Base-by-base conservation (phyloP, 2,888 invertebrate genomes). In the Aricia artaxerxes region DNA sequence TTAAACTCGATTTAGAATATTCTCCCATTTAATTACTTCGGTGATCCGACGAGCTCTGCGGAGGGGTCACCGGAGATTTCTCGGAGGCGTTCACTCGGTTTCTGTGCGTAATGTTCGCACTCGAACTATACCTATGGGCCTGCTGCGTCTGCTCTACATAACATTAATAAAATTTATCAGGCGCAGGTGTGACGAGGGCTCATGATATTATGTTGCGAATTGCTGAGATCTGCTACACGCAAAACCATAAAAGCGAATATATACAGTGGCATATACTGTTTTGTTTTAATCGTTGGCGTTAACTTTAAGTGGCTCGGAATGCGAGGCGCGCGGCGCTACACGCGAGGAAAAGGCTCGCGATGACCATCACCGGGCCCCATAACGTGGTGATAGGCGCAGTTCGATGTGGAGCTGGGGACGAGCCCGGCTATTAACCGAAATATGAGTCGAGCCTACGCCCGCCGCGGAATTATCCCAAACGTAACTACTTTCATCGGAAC, bases 1-100 rank as follows among this genome's bases (percentile, higher is more conserved):
- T 64, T 31, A 64, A n/a, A 31, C 31, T 64, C 64, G 64, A 64
- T 64, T 31, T 64, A 9, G 31, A 64, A 64, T 64, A 64, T 64
- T 64, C 61, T 5, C 24, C 61, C 24, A 61, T 61, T 24, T 64
- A 64, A 64, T 64, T 64, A 64, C 31, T 31, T 64, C 64, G 64
- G 31, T 31, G 64, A 64, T 64, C 31, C 64, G 31, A 31, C 3
- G 7, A 64, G 64, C 64, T 64, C 9, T 3, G 64, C 24, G 24
- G 64, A 64, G 31, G 31, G 64, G 64, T 60, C 61, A 9, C 7
- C 31, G 9, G 31, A 64, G 31, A 64, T 64, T 64, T 3, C 4
- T 7, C 9, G 2, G 64, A 9, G 64, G 61, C 24, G 61, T 64
- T 11, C 7, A 31, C 7, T 64, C 4, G 24, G 64, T 11, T 24